phyloP scores from a whole-genome alignment of 2,797 vertebrate species.

The Botia kubotai region DNA sequence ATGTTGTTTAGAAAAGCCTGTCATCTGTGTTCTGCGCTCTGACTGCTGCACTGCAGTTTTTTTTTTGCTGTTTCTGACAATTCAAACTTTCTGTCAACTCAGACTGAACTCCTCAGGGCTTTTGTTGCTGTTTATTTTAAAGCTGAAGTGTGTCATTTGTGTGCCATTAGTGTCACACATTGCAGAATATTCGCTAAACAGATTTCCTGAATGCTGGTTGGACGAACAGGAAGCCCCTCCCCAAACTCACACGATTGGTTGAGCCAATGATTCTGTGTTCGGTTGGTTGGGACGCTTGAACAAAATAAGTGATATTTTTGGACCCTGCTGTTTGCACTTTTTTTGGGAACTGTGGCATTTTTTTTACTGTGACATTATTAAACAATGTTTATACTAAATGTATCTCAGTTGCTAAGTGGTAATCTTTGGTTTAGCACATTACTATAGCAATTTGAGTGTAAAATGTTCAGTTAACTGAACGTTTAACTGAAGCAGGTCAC shows the following conservation, averaged over 20 bases:
- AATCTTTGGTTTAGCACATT: no score
- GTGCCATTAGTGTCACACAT: background rate
- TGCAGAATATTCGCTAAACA: background rate
- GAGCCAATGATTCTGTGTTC: background rate
- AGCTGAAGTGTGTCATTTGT: background rate
- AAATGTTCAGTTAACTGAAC: background rate
- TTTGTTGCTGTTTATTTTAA: background rate
- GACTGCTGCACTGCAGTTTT: conserved; percentile 68
- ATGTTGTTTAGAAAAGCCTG: background rate
- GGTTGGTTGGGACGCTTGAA: background rate
- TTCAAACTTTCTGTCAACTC: background rate
- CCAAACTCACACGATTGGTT: background rate
- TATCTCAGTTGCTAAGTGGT: no score
- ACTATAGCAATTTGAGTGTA: background rate
- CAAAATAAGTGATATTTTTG: background rate
- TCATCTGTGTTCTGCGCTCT: conserved; percentile 27
- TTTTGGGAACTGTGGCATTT: background rate
- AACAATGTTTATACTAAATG: no score
- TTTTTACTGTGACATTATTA: background rate
- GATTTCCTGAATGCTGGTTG: background rate
- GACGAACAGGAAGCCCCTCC: no score
- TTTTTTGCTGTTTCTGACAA: conserved; percentile 1
- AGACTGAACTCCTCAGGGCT: background rate
- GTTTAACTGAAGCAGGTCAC: background rate
- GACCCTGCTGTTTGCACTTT: no score